Evolutionary conservation across 2,888 invertebrate genomes (phyloP).

Genomic region (Sericinus montela): DNA sequence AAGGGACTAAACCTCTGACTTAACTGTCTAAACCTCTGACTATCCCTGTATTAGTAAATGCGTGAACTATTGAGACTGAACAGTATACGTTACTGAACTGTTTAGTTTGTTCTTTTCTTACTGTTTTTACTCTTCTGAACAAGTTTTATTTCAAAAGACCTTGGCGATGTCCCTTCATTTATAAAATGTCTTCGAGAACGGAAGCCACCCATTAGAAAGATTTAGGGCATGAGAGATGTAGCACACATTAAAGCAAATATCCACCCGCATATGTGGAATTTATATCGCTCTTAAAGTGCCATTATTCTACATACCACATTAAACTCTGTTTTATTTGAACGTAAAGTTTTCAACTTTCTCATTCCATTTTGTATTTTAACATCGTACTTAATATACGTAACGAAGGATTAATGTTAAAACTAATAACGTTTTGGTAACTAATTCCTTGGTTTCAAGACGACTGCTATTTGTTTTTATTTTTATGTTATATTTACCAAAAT

Average conservation of each 20-base stretch:
- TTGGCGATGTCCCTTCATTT: slow-evolving; percentile 13
- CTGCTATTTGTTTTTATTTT: no score
- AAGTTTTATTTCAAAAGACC: background rate
- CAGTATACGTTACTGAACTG: no score
- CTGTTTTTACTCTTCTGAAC: no score
- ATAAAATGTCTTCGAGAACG: slow-evolving; percentile 17
- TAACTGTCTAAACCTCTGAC: no score
- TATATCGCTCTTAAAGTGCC: slow-evolving; percentile 16
- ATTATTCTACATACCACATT: slow-evolving; percentile 13
- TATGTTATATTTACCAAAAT: no score
- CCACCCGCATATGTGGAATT: slow-evolving; percentile 19
- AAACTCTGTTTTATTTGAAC: slow-evolving; percentile 6
- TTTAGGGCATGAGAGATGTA: slow-evolving; percentile 20
- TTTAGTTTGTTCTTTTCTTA: no score
- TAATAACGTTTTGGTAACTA: no score
- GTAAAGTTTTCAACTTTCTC: slow-evolving; percentile 4
- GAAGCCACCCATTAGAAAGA: slow-evolving; percentile 20
- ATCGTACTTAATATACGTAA: background rate
- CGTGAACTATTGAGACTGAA: no score
- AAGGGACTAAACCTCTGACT: no score
- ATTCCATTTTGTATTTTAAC: slow-evolving; percentile 8
- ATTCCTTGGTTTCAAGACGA: no score
- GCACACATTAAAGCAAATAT: slow-evolving; percentile 13
- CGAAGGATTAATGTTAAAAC: no score
- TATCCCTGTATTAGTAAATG: no score